phyloP scores from a whole-genome alignment of 2,888 invertebrate species.

The Thereva unica region DNA sequence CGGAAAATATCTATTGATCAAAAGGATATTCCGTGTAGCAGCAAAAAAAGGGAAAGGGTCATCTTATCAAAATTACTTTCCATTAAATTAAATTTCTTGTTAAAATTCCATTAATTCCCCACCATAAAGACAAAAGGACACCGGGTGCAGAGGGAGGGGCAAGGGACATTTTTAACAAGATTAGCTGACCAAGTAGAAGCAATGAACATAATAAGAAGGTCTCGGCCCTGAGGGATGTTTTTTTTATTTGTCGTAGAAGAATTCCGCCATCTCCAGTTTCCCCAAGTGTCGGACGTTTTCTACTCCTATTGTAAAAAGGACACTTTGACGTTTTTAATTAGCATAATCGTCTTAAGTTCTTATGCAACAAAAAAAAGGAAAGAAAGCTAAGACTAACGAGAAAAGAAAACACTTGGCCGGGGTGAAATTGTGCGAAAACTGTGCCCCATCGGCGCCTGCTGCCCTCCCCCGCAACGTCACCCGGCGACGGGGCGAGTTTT shows the following conservation, averaged over 20 bases:
- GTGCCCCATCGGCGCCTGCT: background rate
- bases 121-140: constrained; percentile 15
- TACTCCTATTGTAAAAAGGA: constrained; percentile 22
- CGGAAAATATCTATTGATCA: background rate
- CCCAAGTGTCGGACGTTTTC: background rate
- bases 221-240: background rate
- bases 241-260: background rate
- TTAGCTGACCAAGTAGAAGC: constrained; percentile 15
- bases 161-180: constrained; percentile 28
- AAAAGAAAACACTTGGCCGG: background rate
- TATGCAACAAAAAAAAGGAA: constrained; percentile 9
- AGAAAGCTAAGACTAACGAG: constrained; percentile 8
- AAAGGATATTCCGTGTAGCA: background rate
- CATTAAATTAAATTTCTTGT: constrained; percentile 33
- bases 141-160: constrained; percentile 4
- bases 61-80: constrained; percentile 27
- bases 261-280: constrained; percentile 14
- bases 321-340: constrained; percentile 24
- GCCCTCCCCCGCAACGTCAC: no score
- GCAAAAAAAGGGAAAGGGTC: constrained; percentile 18
- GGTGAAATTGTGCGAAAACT: background rate
- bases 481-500: background rate
- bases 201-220: background rate
- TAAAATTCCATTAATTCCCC: constrained; percentile 26
- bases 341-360: constrained; percentile 31